phyloP scores from a whole-genome alignment of 2,888 invertebrate genomes.

The Drosophila neotestacea region DNA sequence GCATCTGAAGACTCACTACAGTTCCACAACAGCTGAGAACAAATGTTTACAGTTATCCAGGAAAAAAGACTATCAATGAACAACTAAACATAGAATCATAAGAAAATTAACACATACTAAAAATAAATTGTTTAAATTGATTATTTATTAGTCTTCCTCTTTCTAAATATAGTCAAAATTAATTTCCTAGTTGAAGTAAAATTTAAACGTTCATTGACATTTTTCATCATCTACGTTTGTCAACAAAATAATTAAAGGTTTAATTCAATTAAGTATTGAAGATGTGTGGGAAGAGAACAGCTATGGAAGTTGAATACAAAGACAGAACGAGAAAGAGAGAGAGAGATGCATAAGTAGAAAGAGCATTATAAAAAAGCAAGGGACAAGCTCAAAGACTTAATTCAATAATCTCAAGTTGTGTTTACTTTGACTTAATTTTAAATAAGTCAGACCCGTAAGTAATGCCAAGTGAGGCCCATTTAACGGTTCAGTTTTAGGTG shows the following conservation, averaged over 20 bases:
- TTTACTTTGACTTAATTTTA: constrained; percentile 7
- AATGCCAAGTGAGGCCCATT: neutral
- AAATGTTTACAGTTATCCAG: no score
- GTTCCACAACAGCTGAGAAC: no score
- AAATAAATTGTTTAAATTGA: neutral
- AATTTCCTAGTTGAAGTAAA: constrained; percentile 11
- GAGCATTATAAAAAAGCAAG: neutral
- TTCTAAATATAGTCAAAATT: neutral
- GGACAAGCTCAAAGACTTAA: constrained; percentile 6
- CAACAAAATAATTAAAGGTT: constrained; percentile 62
- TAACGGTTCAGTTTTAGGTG: constrained; percentile 2
- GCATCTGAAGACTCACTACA: no score
- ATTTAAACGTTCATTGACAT: constrained; percentile 54
- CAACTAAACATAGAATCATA: neutral
- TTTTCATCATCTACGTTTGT: constrained; percentile 27
- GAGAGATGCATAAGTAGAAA: neutral
- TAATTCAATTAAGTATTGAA: constrained; percentile 59
- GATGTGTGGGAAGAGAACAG: constrained; percentile 6
- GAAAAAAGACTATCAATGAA: no score
- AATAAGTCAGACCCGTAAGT: neutral
- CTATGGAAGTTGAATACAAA: no score
- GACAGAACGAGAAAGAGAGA: neutral
- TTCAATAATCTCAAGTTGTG: constrained; percentile 11
- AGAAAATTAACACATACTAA: neutral
- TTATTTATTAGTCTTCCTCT: neutral